Percentiles rank a stretch among this genome's conserved stretches.
phyloP scores from a whole-genome alignment of 2,888 invertebrate genomes.

The Agrotis ipsilon region DNA sequence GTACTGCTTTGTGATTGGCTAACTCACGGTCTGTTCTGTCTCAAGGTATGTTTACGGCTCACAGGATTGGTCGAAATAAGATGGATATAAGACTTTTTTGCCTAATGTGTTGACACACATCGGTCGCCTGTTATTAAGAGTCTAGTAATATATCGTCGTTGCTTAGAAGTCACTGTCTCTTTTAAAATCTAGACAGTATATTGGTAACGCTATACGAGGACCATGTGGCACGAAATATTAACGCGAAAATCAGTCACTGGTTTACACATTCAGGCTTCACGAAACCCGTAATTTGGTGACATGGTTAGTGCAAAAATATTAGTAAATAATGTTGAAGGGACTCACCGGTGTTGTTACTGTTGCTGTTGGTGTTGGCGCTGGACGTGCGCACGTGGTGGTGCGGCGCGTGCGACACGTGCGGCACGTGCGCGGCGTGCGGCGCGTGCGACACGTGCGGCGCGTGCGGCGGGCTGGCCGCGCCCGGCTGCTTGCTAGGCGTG shows the following conservation, averaged over 20 bases:
- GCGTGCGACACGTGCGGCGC: conserved; percentile 16
- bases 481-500: conserved; percentile 82
- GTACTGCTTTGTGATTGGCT: no score
- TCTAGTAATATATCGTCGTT: no score
- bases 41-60: no score
- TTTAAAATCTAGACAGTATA: no score
- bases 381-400: conserved; percentile 68
- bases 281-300: not conserved
- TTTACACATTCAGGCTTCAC: not conserved
- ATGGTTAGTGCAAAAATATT: not conserved
- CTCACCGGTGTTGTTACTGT: conserved; percentile 45
- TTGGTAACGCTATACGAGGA: no score
- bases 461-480: conserved; percentile 76
- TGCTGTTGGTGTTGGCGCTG: conserved; percentile 66
- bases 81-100: no score
- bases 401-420: conserved; percentile 43
- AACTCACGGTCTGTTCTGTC: no score
- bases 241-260: not conserved
- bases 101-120: no score
- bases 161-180: no score
- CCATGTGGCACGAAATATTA: no score
- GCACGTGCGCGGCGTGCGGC: not conserved
- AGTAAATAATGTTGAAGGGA: not conserved
- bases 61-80: no score
- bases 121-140: no score